A percentile compares a stretch with the other conserved stretches of the same genome.
phyloP scores from a whole-genome alignment of 2,888 invertebrate species.

The Sericinus montela region DNA sequence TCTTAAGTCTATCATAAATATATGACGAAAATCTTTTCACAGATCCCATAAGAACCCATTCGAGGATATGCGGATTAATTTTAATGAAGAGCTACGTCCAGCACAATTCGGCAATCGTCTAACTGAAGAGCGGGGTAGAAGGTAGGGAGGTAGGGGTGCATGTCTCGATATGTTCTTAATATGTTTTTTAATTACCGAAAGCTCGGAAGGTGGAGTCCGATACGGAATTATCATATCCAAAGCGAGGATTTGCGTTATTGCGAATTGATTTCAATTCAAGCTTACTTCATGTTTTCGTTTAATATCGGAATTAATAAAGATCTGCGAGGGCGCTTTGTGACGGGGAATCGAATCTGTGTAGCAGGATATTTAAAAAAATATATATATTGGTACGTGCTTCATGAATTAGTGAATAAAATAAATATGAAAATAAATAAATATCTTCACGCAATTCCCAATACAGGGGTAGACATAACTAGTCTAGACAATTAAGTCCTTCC shows the following conservation, averaged over 20 bases:
- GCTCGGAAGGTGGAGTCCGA: conserved; percentile 23
- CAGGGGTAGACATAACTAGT: too few relatives aligned
- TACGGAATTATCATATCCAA: conserved; percentile 46
- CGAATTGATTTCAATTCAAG: conserved; percentile 43
- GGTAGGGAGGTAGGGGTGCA: background rate
- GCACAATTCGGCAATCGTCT: conserved; percentile 6
- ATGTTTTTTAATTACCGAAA: conserved; percentile 66
- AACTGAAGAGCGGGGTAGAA: background rate
- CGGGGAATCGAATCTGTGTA: conserved; percentile 29
- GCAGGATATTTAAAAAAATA: conserved; percentile 22
- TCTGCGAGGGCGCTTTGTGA: conserved; percentile 29
- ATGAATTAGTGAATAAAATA: too few relatives aligned
- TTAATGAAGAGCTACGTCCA: conserved; percentile 18
- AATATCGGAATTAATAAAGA: conserved; percentile 48
- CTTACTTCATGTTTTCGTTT: conserved; percentile 32
- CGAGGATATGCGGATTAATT: conserved; percentile 17
- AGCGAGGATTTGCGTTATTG: conserved; percentile 41
- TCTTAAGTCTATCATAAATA: too few relatives aligned
- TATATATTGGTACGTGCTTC: too few relatives aligned
- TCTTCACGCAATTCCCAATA: too few relatives aligned
- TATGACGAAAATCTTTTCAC: background rate
- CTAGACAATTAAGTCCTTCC: too few relatives aligned
- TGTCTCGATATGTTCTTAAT: conserved; percentile 39
- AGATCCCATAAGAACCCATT: background rate
- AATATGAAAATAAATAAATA: too few relatives aligned